Evolutionary conservation across 2,888 invertebrate genomes (phyloP).

Genomic region (Cephonodes hylas): DNA sequence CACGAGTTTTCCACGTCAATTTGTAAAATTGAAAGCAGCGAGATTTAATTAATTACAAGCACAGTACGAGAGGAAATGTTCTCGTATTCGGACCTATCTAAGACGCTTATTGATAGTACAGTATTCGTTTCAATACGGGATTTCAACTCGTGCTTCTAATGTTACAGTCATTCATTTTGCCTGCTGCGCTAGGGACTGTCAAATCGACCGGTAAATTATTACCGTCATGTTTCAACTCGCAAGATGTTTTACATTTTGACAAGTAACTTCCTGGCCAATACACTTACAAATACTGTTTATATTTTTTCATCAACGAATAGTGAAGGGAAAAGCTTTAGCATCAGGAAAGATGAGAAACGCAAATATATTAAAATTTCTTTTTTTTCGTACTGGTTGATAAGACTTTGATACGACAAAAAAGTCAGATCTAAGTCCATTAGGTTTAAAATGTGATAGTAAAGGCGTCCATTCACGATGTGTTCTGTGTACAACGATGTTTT

Average conservation of each 20-base stretch:
- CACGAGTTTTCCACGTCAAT: background rate
- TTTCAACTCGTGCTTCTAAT: background rate
- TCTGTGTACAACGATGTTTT: constrained; percentile 12
- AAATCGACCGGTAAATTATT: constrained; percentile 5
- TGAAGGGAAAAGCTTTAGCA: too few species aligned
- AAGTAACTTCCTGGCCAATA: background rate
- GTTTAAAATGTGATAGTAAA: too few species aligned
- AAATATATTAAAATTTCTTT: too few species aligned
- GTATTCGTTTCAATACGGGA: background rate
- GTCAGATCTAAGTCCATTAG: too few species aligned
- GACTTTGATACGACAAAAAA: too few species aligned
- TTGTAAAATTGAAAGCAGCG: background rate
- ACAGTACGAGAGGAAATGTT: background rate
- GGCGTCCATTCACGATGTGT: too few species aligned
- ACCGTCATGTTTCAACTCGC: background rate
- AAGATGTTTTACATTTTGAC: constrained; percentile 1
- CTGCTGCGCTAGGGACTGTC: constrained; percentile 1
- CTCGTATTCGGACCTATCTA: background rate
- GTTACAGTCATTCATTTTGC: constrained; percentile 5
- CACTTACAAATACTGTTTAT: too few species aligned
- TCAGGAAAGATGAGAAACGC: too few species aligned
- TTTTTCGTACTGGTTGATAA: too few species aligned
- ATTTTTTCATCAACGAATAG: constrained; percentile 13
- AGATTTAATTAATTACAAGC: background rate
- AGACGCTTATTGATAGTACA: constrained; percentile 1